Evolutionary conservation across 2,888 invertebrate species (phyloP), one percentile per base, ranked within the genome.

Genomic region (Itoplectis maculator): DNA sequence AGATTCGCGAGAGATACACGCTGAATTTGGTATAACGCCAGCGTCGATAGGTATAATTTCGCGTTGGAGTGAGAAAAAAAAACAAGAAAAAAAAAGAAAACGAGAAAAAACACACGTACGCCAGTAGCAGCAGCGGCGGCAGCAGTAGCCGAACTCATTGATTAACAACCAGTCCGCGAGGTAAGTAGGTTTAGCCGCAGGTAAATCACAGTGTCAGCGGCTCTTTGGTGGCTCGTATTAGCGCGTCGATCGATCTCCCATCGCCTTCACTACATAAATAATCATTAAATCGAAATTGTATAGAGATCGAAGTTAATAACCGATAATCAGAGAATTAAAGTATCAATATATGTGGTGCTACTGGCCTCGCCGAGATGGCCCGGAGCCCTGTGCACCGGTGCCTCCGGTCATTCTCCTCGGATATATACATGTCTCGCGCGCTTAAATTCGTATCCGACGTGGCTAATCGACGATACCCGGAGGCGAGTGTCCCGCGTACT

Each of bases 261-360:
- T 49, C 42, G 47, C 54, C 23, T 37, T 18, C 59, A 73, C 81
- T 77, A 76, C 42, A 81, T 81, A 81, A 81, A 81, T 81, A 78
- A 77, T 73, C 72, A 77, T 81, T 81, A 73, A 56, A 81, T 73
- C 68, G 77, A 68, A 68, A 77, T 73, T 74, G 73, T 54, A 77
- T 54, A 65, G 66, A 66, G 59, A 73, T 78, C 77, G 77, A 63
- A 73, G 77, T 74, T 81, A 73, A 81, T 81, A 77, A 81, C 77
- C 77, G 81, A 78, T 81, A 77, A 81, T 77, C 72, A 78, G 77
- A 15, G 45, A 81, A 81, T 81, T 73, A 35, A 73, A 73, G 73
- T 68, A 77, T 61, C 76, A 47, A 81, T 69, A 51, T 77, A 35
- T 37, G 72, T 29, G 8, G 47, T 35, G 72, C 20, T 29, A 18